A percentile compares a stretch with the other conserved stretches of the same genome.
Conservation (phyloP, 1,140 invertebrate genomes). For the Phenacoccus solenopsis region DNA sequence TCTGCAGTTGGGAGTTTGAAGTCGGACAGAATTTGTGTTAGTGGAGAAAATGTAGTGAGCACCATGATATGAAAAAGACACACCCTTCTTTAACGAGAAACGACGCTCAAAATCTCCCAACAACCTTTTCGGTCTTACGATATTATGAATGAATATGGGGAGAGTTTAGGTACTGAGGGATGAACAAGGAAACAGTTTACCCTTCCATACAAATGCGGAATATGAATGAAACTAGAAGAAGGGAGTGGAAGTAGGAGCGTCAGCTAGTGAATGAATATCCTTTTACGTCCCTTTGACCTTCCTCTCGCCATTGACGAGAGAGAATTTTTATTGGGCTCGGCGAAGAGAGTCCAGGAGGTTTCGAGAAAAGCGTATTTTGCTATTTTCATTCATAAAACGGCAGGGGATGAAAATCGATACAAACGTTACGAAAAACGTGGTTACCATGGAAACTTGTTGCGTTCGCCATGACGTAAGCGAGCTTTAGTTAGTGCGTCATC, state of each 20-base stretch:
- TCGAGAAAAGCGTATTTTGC: background rate
- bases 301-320: background rate
- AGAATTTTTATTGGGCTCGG: background rate
- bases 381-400: background rate
- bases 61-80: too few relatives aligned
- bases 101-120: too few relatives aligned
- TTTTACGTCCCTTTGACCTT: constrained; percentile 8
- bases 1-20: too few relatives aligned
- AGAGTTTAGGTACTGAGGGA: background rate
- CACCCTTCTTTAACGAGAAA: too few relatives aligned
- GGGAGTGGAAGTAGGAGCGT: background rate
- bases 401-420: background rate
- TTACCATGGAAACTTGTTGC: constrained; percentile 13
- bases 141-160: too few relatives aligned
- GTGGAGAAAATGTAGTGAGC: too few relatives aligned
- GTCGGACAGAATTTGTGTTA: too few relatives aligned
- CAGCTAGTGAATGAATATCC: background rate
- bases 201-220: background rate
- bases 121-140: too few relatives aligned
- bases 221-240: background rate
- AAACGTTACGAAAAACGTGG: background rate
- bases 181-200: background rate
- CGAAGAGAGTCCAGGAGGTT: background rate
- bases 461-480: background rate
- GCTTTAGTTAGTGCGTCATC: background rate